Conservation (phyloP, 2,113 vertebrate species). For the Austrofundulus limnaeus region DNA sequence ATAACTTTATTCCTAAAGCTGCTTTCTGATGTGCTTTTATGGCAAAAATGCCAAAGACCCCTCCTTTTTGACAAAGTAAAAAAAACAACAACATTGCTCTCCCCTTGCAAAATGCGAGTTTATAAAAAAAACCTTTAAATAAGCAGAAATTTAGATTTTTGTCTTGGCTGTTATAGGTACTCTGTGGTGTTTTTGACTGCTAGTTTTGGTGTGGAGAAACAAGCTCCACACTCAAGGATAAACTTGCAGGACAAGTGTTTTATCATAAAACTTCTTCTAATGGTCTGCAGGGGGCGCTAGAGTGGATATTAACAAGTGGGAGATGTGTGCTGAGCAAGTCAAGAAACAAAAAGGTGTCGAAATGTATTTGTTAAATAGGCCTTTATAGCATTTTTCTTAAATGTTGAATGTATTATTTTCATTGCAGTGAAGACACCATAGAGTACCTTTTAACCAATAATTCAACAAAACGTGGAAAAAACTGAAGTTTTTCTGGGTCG, state of each 20-base stretch:
- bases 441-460: constrained; percentile 26
- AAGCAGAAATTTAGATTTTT: background rate
- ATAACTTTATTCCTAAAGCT: constrained; percentile 34
- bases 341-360: background rate
- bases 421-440: constrained; percentile 27
- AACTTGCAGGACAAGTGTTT: constrained; percentile 2
- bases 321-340: constrained; percentile 5
- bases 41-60: constrained; percentile 56
- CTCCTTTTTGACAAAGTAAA: background rate
- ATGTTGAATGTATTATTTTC: constrained; percentile 32
- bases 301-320: constrained; percentile 15
- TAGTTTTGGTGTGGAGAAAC: constrained; percentile 22
- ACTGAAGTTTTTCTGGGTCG: constrained; percentile 9
- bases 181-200: constrained; percentile 41
- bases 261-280: background rate
- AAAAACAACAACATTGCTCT: background rate
- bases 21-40: constrained; percentile 40
- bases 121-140: background rate
- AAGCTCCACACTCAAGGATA: background rate
- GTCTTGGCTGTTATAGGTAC: constrained; percentile 28
- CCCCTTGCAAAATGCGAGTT: background rate
- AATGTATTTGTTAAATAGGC: background rate
- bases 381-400: constrained; percentile 16
- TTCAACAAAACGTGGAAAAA: constrained; percentile 1
- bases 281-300: constrained; percentile 19